Conservation (phyloP, 1,140 invertebrate species). For the Drosophila kepulauana region DNA sequence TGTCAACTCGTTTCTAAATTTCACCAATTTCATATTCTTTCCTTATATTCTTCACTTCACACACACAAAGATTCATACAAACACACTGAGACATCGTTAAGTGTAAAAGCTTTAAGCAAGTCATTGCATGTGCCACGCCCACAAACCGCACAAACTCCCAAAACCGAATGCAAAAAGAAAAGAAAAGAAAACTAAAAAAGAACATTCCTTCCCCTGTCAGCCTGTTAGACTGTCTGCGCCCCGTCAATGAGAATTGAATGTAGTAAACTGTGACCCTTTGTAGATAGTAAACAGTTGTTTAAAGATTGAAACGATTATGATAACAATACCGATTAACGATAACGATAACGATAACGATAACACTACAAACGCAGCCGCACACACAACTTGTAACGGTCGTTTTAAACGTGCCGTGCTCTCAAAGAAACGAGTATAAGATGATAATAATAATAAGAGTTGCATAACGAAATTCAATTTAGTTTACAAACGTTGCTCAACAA, state of each 20-base stretch:
- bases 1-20: constrained; percentile 20
- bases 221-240: constrained; percentile 28
- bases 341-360: constrained; percentile 50
- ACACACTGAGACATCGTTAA: constrained; percentile 32
- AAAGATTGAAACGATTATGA: constrained; percentile 49
- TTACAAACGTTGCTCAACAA: constrained; percentile 72
- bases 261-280: constrained; percentile 71
- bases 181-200: constrained; percentile 23
- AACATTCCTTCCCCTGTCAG: constrained; percentile 55
- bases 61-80: constrained; percentile 12
- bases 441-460: constrained; percentile 68
- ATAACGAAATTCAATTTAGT: constrained; percentile 57
- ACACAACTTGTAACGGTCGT: constrained; percentile 66
- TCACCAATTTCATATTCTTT: constrained; percentile 1
- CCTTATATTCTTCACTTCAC: constrained; percentile 26
- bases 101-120: constrained; percentile 73
- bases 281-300: constrained; percentile 77
- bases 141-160: constrained; percentile 21
- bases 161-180: constrained; percentile 11
- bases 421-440: constrained; percentile 69
- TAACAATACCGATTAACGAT: constrained; percentile 36
- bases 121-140: constrained; percentile 77
- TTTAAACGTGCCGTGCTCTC: constrained; percentile 68
- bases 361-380: constrained; percentile 41
- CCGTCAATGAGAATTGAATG: constrained; percentile 59